A percentile compares a stretch with the other conserved stretches of the same genome.
Evolutionary conservation across 2,113 vertebrate species (phyloP).

Genomic region (Apeltes quadracus): DNA sequence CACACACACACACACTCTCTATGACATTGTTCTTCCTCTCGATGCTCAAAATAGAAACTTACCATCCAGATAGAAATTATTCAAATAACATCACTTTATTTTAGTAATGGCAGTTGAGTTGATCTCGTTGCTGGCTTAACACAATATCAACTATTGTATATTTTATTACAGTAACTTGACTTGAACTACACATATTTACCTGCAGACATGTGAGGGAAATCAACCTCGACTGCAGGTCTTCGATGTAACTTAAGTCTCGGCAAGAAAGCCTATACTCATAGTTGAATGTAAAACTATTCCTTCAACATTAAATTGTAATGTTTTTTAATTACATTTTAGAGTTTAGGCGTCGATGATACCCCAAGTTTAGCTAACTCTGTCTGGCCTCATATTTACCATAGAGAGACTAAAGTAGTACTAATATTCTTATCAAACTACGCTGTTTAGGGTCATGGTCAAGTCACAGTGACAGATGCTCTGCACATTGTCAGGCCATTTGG

Average conservation of each 20-base stretch:
- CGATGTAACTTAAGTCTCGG: background rate
- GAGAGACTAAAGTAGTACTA: background rate
- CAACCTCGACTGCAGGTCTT: background rate
- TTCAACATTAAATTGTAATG: background rate
- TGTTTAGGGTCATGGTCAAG: background rate
- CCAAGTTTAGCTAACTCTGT: background rate
- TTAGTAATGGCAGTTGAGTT: slow-evolving; percentile 1
- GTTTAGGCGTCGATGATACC: background rate
- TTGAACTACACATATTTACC: too few relatives aligned
- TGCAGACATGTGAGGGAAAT: background rate
- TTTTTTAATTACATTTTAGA: background rate
- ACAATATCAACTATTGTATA: background rate
- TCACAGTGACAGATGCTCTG: background rate
- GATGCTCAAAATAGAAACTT: too few relatives aligned
- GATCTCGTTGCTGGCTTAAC: background rate
- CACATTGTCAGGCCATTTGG: background rate
- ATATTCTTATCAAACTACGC: background rate
- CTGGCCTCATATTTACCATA: background rate
- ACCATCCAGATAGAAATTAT: slow-evolving; percentile 21
- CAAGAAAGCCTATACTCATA: background rate
- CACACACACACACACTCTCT: too few relatives aligned
- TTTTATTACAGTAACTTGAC: too few relatives aligned
- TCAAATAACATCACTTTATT: background rate
- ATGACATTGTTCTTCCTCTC: too few relatives aligned
- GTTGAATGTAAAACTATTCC: background rate